Evolutionary conservation across 2,888 invertebrate species (phyloP).

Genomic region (Camptogramma bilineatum): DNA sequence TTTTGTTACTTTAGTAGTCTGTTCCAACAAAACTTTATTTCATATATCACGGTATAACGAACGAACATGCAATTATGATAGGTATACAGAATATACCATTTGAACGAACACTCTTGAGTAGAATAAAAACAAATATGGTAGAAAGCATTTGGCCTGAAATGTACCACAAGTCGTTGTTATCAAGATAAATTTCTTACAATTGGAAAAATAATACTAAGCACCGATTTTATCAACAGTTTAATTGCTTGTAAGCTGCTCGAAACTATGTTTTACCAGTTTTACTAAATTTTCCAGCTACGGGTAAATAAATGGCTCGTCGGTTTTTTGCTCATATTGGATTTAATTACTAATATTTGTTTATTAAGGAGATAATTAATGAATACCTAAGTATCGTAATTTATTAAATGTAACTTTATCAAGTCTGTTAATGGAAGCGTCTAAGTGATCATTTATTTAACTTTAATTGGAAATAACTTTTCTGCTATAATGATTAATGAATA

Average conservation of each 20-base stretch:
- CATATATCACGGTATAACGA: not conserved
- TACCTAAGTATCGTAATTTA: slow-evolving; percentile 26
- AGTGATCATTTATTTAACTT: slow-evolving; percentile 25
- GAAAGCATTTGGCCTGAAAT: not conserved
- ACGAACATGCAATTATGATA: not conserved
- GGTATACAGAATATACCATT: too few species aligned
- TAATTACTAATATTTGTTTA: slow-evolving; percentile 32
- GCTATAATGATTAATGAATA: slow-evolving; percentile 21
- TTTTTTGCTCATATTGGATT: slow-evolving; percentile 28
- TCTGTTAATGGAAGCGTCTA: slow-evolving; percentile 29
- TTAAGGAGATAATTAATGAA: slow-evolving; percentile 26
- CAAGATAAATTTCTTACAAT: not conserved
- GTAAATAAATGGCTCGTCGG: slow-evolving; percentile 20
- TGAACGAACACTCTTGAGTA: too few species aligned
- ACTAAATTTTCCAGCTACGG: slow-evolving; percentile 24
- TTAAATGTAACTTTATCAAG: slow-evolving; percentile 26
- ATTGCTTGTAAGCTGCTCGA: slow-evolving; percentile 14
- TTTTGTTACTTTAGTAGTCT: slow-evolving; percentile 5
- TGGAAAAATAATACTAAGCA: not conserved
- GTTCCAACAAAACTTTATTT: not conserved
- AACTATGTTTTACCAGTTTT: slow-evolving; percentile 32
- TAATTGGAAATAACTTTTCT: slow-evolving; percentile 25
- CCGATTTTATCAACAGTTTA: slow-evolving; percentile 7
- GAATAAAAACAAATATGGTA: too few species aligned
- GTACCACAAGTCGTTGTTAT: not conserved